A percentile compares a stretch with the other conserved stretches of the same genome.
These are phyloP conservation scores for Ahaetulla prasina DNA, from an alignment of 2,113 vertebrate species.

Conservation along the genomic window DNA sequence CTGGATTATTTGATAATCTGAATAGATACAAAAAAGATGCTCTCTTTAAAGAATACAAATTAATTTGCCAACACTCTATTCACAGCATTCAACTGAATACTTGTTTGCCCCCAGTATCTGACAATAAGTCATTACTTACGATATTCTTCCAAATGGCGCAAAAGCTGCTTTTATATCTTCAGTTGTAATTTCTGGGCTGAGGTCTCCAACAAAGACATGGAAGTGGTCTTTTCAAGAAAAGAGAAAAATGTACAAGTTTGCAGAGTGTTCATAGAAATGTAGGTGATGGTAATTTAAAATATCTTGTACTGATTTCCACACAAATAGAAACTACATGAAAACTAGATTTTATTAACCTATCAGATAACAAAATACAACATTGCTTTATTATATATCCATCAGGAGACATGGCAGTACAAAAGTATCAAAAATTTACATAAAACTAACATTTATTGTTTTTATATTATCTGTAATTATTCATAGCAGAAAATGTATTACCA, in stretches of 20 bases:
- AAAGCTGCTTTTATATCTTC: conserved; percentile 98
- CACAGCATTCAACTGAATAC: neutral
- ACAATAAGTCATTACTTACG: conserved; percentile 78
- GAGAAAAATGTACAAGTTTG: conserved; percentile 47
- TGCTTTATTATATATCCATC: conserved; percentile 20
- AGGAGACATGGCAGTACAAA: conserved; percentile 25
- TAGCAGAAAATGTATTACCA: conserved; percentile 4
- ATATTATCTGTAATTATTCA: conserved; percentile 32
- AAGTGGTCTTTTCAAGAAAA: conserved; percentile 85
- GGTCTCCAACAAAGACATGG: conserved; percentile 98
- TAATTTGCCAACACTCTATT: neutral
- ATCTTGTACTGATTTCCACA: conserved; percentile 11
- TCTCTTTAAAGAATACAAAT: neutral
- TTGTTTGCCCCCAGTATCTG: neutral
- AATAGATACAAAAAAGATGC: neutral
- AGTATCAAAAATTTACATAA: neutral
- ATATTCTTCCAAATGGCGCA: conserved; percentile 96
- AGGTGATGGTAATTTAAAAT: conserved; percentile 10
- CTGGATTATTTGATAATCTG: neutral
- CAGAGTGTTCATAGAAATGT: conserved; percentile 12
- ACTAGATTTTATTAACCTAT: conserved; percentile 33
- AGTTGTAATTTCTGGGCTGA: conserved; percentile 98
- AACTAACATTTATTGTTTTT: conserved; percentile 9
- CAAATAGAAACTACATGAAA: conserved; percentile 14
- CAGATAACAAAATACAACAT: conserved; percentile 33